These are phyloP conservation scores for Habrosyne pyritoides DNA, from an alignment of 2,888 invertebrate genomes.

Conservation along the genomic window DNA sequence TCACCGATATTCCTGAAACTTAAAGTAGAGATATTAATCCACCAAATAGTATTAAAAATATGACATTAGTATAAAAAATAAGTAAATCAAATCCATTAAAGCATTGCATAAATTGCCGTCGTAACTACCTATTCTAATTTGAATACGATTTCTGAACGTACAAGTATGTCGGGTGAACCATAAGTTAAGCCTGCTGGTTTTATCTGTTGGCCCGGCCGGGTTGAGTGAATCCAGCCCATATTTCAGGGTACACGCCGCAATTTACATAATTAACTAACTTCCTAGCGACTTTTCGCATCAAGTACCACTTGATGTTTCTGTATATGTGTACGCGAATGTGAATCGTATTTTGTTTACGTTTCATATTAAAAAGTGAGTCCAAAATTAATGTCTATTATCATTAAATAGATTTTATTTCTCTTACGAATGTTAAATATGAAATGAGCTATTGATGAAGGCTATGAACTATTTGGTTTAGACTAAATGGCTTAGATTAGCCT, in stretches of 20 bases:
- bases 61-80: neutral
- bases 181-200: constrained; percentile 43
- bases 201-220: constrained; percentile 43
- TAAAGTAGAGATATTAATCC: too few species aligned
- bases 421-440: too few species aligned
- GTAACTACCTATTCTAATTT: constrained; percentile 16
- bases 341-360: neutral
- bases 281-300: constrained; percentile 47
- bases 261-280: constrained; percentile 79
- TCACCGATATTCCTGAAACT: too few species aligned
- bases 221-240: constrained; percentile 68
- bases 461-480: too few species aligned
- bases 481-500: too few species aligned
- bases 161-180: constrained; percentile 24
- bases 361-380: neutral
- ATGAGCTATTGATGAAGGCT: too few species aligned
- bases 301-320: constrained; percentile 22
- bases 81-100: neutral
- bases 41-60: neutral
- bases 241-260: constrained; percentile 66
- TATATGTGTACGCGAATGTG: constrained; percentile 2
- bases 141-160: constrained; percentile 20
- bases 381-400: too few species aligned
- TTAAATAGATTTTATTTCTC: neutral
- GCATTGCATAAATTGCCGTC: neutral